Evolutionary conservation across 2,888 invertebrate species (phyloP), one percentile per base, ranked within the genome.

Genomic region (Rhagonycha fulva): DNA sequence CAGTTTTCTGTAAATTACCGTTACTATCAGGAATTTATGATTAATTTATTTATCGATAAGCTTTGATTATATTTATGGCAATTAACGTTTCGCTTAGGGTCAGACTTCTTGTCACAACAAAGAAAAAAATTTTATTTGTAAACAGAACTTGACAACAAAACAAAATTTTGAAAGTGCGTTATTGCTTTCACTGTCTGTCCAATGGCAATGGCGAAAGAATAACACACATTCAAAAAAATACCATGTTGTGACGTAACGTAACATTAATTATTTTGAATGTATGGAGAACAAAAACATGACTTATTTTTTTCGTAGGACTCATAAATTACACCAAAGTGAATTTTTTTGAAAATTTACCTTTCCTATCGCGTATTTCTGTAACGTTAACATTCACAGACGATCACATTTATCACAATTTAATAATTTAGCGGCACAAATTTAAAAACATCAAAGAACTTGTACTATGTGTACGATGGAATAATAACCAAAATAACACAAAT

Each of bases 261-360:
- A 24, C 24, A 66, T 5, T 66, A 66, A 66, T 66, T 66, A 66
- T 66, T 66, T 66, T n/a, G 26, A 66, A 26, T n/a, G n/a, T 66
- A 23, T 12, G 11, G 4, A 66, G 12, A 14, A 66, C n/a, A 66
- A 14, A 24, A 66, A 12, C 19, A 24, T 9, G 3, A 63, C 10
- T 24, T 3, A 11, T 24, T 24, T 24, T 66, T 66, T 24, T 24
- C 26, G 19, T 12, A 24, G 26, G 63, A 66, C 63, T 26, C 63
- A 14, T 66, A 66, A 26, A 24, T 24, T 26, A 62, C 62, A 66
- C 5, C n/a, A 66, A 14, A 2, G 23, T 66, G 26, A 5, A 9
- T 24, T 24, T 66, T 24, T 66, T 26, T 24, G 1, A 24, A 66
- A 66, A n/a, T 70, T 74, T 74, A 74, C 74, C 74, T 74, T 74